Evolutionary conservation across 1,140 invertebrate species (phyloP), one percentile per base, ranked within the genome.

Genomic region (Gonatopus flavifemur): DNA sequence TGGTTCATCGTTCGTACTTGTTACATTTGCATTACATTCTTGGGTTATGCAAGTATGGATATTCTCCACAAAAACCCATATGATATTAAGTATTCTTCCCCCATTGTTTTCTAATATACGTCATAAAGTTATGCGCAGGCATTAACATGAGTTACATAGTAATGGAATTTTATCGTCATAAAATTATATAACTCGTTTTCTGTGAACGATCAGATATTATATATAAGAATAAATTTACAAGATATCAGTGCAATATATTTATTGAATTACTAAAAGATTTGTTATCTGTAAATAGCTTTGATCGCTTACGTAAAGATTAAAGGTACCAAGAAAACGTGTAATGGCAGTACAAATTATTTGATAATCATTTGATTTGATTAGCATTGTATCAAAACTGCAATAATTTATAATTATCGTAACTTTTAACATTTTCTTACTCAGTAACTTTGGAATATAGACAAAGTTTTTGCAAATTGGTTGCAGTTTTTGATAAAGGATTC

Each of bases 1-100:
- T 99, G 95, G 95, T 81, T 98, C 13, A 83, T 96, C 42, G 93
- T 93, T 22, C 78, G 93, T 49, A 81, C 87, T 48, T 98, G 98
- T 74, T 99, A 99, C 67, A 80, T 96, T 50, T 98, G 98, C 69
- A 98, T 98, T 55, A 98, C 96, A 37, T 98, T 98, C 75, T 83
- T 99, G 51, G 97, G 97, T 55, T 99, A 98, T 72, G 96, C 91
- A 76, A 93, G 93, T 75, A 83, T 98, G 58, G 91, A 94, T 38
- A 91, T 94, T 72, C 78, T 98, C 32, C 87, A 92, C 60, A 93
- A 91, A n/a, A 61, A 94, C 94, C 0, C 84, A 95, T 65, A 78
- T 90, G 28, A 88, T 98, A 69, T 81, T 99, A 45, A 88, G 92
- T 59, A 90, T 93, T 19, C 73, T 98, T 24, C 90, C 94, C 8